Base-by-base conservation (phyloP, 2,888 invertebrate species). In the Orchesellides sinensis region DNA sequence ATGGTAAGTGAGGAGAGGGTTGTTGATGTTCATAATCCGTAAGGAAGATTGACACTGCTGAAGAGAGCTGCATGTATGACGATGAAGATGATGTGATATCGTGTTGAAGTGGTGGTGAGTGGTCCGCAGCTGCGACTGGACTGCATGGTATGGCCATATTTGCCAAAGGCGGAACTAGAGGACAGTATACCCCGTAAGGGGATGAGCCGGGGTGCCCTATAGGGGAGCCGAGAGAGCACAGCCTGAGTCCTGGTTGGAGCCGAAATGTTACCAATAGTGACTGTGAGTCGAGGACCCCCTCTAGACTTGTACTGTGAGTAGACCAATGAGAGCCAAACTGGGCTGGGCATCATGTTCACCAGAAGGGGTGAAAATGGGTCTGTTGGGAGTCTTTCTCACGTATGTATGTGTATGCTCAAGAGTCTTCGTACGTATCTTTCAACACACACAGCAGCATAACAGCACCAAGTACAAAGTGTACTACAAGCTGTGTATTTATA, bases 361-460 rank as follows among this genome's bases (percentile, higher is more conserved):
- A 70, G 82, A 78, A 84, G 84, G 84, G 84, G 87, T 84, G 83
- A 83, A 83, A 83, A 83, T 77, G 85, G 84, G 78, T 83, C 77
- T 83, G 79, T 47, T 69, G 83, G 85, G 85, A 83, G 85, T 80
- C 78, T 49, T 35, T 25, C 47, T 49, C 65, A 65, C 19, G 17
- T n/a, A n/a, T n/a, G n/a, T n/a, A n/a, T n/a, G n/a, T n/a, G n/a
- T n/a, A n/a, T n/a, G n/a, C n/a, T n/a, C n/a, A n/a, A n/a, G n/a
- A n/a, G n/a, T n/a, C n/a, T n/a, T 35, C 35, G 6, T 35, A 35
- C 12, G 35, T 65, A 69, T 35, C 70, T 79, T 72, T 79, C 79
- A 70, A 32, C 32, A 29, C 61, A 32, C 27, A 19, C 54, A 21
- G 54, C 54, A 54, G 54, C 21, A 3, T 21, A 19, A 8, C 54